Conservation (phyloP, 2,888 invertebrate species). For the Eupithecia insigniata region DNA sequence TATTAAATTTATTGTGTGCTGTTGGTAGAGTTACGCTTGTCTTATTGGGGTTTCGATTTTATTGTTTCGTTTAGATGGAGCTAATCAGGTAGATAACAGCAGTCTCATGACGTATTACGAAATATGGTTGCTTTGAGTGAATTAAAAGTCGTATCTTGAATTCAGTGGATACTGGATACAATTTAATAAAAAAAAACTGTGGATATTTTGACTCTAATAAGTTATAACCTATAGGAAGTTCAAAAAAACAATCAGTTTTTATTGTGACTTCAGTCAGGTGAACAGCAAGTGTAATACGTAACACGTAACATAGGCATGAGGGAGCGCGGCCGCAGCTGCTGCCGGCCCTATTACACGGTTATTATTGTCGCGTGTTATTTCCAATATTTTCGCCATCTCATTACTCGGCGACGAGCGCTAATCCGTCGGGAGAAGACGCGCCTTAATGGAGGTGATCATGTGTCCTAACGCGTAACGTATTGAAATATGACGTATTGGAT, state of each 20-base stretch:
- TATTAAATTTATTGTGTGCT: conserved; percentile 16
- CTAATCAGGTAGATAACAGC: not conserved
- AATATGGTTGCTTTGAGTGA: not conserved
- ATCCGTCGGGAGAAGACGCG: conserved; percentile 79
- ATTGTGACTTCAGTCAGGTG: conserved; percentile 4
- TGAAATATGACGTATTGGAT: conserved; percentile 80
- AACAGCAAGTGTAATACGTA: conserved; percentile 35
- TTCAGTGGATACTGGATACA: no score
- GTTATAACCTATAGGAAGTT: not conserved
- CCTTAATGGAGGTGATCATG: conserved; percentile 81
- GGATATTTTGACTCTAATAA: not conserved
- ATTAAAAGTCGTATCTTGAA: not conserved
- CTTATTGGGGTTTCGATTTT: conserved; percentile 9
- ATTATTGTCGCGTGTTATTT: conserved; percentile 77
- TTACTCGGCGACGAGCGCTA: conserved; percentile 75
- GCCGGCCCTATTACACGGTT: conserved; percentile 66
- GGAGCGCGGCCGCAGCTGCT: conserved; percentile 72
- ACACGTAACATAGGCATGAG: not conserved
- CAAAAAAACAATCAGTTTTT: conserved; percentile 8
- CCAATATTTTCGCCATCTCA: conserved; percentile 82
- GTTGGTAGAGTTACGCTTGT: conserved; percentile 3
- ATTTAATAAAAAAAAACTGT: not conserved
- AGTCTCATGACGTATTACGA: not conserved
- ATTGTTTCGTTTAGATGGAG: conserved; percentile 32
- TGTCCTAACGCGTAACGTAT: conserved; percentile 79